A percentile compares a stretch with the other conserved stretches of the same genome.
phyloP scores from a whole-genome alignment of 2,888 invertebrate species.

The Ramazzottius varieornatus region DNA sequence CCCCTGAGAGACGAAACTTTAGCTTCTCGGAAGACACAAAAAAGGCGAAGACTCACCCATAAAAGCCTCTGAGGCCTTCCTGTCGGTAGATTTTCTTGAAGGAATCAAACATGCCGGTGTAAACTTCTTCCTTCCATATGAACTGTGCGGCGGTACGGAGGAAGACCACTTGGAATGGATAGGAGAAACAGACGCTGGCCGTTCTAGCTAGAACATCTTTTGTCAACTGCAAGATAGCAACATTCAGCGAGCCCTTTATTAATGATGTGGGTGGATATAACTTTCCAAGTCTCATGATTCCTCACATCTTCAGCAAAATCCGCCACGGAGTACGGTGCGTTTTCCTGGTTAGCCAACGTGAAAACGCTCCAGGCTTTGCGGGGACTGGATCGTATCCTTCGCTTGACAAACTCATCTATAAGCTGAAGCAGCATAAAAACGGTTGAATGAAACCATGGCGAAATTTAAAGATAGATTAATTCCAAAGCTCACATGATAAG shows the following conservation, averaged over 20 bases:
- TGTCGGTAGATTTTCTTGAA: neutral
- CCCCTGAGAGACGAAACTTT: neutral
- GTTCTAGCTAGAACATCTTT: neutral
- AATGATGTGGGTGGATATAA: no score
- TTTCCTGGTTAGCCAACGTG: neutral
- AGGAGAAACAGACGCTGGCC: neutral
- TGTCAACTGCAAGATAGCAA: neutral
- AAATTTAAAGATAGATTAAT: neutral
- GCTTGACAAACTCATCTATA: neutral
- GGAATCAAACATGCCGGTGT: neutral
- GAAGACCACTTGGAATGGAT: slow-evolving; percentile 2
- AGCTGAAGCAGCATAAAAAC: neutral
- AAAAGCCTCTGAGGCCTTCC: neutral
- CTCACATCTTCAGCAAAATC: neutral
- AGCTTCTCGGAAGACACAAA: neutral
- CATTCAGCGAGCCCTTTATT: no score
- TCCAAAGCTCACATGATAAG: neutral
- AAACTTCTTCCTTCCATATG: neutral
- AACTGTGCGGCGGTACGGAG: neutral
- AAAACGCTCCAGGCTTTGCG: slow-evolving; percentile 1
- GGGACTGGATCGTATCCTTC: neutral
- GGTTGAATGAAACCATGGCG: neutral
- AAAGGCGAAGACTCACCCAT: no score
- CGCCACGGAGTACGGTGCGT: neutral
- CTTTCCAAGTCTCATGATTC: no score